Base-by-base conservation (phyloP, 2,113 vertebrate genomes). In the Gymnocephalus cernua region DNA sequence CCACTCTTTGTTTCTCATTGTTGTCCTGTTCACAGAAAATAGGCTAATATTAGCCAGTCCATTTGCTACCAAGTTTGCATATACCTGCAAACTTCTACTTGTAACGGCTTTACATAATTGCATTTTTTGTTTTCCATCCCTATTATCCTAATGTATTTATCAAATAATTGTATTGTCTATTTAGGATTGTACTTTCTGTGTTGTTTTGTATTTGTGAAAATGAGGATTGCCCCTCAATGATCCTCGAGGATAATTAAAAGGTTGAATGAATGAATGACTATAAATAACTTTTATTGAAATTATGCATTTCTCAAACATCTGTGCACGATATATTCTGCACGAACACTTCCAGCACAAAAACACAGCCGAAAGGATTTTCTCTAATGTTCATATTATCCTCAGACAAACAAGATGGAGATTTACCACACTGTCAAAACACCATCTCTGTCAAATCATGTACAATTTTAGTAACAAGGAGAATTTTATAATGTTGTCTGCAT, bases 381-480 rank as follows among this genome's bases (percentile, higher is more conserved):
- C 84, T 86, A 74, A 77, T 77, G 74, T 61, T 83, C n/a, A 51
- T 51, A 47, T 80, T 82, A 76, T 84, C 35, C 66, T 91, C 47
- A 67, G 45, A 66, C 72, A 69, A 73, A 70, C 35, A 38, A 65
- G 23, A 53, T 8, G 11, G 27, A 44, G 51, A 75, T 80, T 75
- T 8, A 51, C 27, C 76, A 47, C 14, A 9, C 15, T 68, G 45
- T 74, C 53, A 77, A 53, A 41, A 74, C 35, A 25, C 25, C 32
- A 23, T 41, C 38, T 65, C 64, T 51, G 41, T 73, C 38, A 83
- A 78, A 78, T 68, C 38, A 19, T 32, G 35, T 44, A 62, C 13
- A 59, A 77, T 73, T 74, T 75, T 56, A 72, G 69, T 14, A 38
- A 59, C 29, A 63, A 65, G 16, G 9, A 51, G 29, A 2, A 38